phyloP scores from a whole-genome alignment of 2,797 vertebrate species.

The Acrocephalus scirpaceus region DNA sequence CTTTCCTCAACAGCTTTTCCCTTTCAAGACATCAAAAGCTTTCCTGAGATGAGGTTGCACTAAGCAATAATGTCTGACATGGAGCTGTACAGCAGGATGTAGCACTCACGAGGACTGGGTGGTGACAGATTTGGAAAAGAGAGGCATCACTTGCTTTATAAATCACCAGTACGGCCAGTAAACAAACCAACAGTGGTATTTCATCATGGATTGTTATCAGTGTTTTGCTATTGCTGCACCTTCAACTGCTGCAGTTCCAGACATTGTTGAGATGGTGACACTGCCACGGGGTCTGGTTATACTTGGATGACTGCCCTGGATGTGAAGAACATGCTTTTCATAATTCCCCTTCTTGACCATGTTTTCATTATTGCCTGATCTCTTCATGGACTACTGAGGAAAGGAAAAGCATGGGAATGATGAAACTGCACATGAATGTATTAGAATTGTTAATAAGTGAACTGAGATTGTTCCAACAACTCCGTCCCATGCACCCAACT shows the following conservation, averaged over 20 bases:
- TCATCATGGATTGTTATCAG: too few species aligned
- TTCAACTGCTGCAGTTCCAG: too few species aligned
- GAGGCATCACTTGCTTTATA: too few species aligned
- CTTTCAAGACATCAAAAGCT: neutral
- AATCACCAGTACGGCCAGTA: too few species aligned
- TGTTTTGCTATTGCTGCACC: too few species aligned
- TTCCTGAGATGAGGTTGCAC: neutral
- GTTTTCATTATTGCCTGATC: neutral
- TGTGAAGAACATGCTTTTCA: neutral
- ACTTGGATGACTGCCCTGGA: neutral
- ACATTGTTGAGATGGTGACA: too few species aligned
- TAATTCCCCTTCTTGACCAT: neutral
- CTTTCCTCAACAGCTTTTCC: neutral
- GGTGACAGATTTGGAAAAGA: too few species aligned
- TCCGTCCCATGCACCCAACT: neutral
- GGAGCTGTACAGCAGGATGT: neutral
- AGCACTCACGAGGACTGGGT: too few species aligned
- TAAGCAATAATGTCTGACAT: neutral
- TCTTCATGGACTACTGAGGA: neutral
- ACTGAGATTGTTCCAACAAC: neutral
- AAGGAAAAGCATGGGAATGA: neutral
- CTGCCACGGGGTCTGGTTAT: neutral
- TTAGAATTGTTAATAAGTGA: neutral
- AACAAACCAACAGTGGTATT: too few species aligned
- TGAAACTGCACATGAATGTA: neutral